Conservation (phyloP, 1,140 invertebrate species). For the Popillia japonica region DNA sequence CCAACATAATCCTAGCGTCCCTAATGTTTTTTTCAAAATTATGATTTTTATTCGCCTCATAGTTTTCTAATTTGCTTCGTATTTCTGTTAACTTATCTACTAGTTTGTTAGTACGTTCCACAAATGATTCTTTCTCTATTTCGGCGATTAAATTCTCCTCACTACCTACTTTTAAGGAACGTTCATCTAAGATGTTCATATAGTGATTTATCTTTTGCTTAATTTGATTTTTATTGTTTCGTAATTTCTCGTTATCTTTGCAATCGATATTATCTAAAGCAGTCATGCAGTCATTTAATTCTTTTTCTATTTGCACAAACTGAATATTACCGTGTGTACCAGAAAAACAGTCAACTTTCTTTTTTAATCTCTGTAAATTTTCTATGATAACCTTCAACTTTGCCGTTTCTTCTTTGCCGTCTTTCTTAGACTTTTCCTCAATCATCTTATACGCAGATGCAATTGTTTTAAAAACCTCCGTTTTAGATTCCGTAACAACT, state of each 20-base stretch:
- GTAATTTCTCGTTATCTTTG: slow-evolving; percentile 37
- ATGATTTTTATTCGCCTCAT: neutral
- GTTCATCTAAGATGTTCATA: slow-evolving; percentile 39
- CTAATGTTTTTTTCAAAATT: neutral
- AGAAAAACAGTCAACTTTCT: slow-evolving; percentile 41
- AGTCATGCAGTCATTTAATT: neutral
- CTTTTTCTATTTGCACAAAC: slow-evolving; percentile 39
- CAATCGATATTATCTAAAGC: slow-evolving; percentile 29
- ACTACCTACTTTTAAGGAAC: slow-evolving; percentile 31
- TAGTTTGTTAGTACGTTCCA: neutral
- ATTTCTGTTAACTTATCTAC: slow-evolving; percentile 28
- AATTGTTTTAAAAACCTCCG: neutral
- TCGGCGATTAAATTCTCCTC: slow-evolving; percentile 8
- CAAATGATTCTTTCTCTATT: neutral
- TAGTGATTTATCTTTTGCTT: slow-evolving; percentile 40
- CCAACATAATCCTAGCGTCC: neutral
- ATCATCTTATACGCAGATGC: neutral
- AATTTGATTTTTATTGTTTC: slow-evolving; percentile 28
- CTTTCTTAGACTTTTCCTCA: slow-evolving; percentile 1
- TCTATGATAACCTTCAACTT: slow-evolving; percentile 37
- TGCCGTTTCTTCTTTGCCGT: neutral
- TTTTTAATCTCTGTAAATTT: slow-evolving; percentile 41
- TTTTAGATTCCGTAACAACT: slow-evolving; percentile 10
- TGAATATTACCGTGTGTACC: slow-evolving; percentile 36
- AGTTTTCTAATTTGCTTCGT: slow-evolving; percentile 17